Conservation (phyloP, 2,797 vertebrate species). For the Lycodopsis pacificus region DNA sequence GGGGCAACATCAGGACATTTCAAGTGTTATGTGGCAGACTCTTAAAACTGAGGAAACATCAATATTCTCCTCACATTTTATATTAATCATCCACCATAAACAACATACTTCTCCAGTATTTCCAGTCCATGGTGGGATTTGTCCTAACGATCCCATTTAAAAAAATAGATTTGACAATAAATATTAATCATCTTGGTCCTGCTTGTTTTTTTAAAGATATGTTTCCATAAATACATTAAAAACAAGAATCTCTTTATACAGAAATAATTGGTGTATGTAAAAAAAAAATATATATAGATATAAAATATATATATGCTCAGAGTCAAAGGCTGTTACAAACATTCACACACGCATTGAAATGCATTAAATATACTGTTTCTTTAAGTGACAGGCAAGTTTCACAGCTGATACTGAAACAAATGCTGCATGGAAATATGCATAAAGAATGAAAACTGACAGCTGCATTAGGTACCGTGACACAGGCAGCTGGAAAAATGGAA, state of each 20-base stretch:
- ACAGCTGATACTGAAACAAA: conserved; percentile 23
- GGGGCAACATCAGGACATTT: conserved; percentile 41
- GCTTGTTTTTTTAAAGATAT: neutral
- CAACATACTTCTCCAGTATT: neutral
- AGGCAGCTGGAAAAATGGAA: neutral
- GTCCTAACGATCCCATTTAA: neutral
- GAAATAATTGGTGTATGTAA: conserved; percentile 42
- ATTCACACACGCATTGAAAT: conserved; percentile 37
- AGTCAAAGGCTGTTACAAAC: conserved; percentile 19
- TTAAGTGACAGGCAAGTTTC: conserved; percentile 20
- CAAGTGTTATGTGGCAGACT: conserved; percentile 51
- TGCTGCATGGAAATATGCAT: neutral
- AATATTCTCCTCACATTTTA: conserved; percentile 20
- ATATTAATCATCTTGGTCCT: conserved; percentile 49
- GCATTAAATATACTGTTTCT: neutral
- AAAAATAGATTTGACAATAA: conserved; percentile 26
- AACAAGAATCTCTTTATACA: conserved; percentile 14
- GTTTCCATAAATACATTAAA: conserved; percentile 29
- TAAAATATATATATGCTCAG: conserved; percentile 31
- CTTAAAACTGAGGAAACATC: conserved; percentile 36
- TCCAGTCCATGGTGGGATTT: conserved; percentile 10
- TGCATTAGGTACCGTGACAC: neutral
- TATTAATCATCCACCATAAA: conserved; percentile 25
- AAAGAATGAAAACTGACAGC: neutral
- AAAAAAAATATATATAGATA: conserved; percentile 49